A percentile compares a stretch with the other conserved stretches of the same genome.
Conservation (phyloP, 2,797 vertebrate genomes). For the Danio kyathit region DNA sequence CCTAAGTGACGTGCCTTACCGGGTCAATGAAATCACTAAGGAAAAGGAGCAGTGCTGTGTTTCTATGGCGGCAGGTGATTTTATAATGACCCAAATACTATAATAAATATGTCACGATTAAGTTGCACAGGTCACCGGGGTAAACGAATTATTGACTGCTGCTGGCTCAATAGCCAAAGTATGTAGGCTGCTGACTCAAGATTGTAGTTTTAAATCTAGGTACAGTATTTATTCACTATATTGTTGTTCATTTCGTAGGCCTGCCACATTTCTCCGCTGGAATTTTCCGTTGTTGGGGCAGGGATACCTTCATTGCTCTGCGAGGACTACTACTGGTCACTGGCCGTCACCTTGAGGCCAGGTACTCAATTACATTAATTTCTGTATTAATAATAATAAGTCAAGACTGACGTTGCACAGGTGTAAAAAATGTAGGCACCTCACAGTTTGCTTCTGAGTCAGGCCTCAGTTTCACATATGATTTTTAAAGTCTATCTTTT, state of each 20-base stretch:
- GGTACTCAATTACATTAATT: slow-evolving; percentile 61
- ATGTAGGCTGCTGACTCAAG: background rate
- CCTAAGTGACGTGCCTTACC: slow-evolving; percentile 77
- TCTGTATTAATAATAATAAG: background rate
- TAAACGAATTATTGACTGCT: background rate
- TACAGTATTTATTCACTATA: background rate
- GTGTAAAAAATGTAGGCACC: background rate
- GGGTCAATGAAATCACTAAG: slow-evolving; percentile 77
- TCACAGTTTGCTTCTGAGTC: background rate
- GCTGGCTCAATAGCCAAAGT: background rate
- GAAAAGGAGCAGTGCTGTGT: slow-evolving; percentile 84
- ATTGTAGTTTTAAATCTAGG: background rate
- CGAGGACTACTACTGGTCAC: slow-evolving; percentile 91
- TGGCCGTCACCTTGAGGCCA: slow-evolving; percentile 89
- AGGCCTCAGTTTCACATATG: too few relatives aligned
- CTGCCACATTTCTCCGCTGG: slow-evolving; percentile 96
- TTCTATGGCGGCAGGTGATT: slow-evolving; percentile 84
- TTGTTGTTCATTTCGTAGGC: slow-evolving; percentile 72
- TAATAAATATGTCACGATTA: background rate
- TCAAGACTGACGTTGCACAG: background rate
- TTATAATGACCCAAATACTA: background rate
- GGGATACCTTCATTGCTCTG: slow-evolving; percentile 96
- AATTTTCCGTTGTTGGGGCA: slow-evolving; percentile 96
- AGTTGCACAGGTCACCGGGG: background rate
- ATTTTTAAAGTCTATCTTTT: background rate